A percentile compares a stretch with the other conserved stretches of the same genome.
These are phyloP conservation scores for Lagenorhynchus albirostris DNA, from an alignment of 2,113 vertebrate species.

Conservation along the genomic window DNA sequence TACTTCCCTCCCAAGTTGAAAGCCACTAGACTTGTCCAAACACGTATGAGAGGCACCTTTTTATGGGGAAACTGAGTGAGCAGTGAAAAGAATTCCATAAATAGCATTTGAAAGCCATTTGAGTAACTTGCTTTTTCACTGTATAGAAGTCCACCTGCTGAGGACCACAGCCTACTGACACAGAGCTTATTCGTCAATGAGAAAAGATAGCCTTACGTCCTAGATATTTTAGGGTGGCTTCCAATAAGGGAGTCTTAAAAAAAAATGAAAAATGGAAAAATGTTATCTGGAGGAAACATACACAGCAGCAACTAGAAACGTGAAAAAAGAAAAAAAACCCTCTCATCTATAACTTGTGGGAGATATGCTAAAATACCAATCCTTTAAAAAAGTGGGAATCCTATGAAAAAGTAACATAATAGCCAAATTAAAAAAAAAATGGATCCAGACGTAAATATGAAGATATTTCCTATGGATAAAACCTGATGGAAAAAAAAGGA, in stretches of 20 bases:
- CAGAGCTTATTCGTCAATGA: background rate
- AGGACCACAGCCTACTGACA: background rate
- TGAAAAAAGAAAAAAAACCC: no score
- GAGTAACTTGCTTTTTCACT: background rate
- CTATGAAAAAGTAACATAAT: background rate
- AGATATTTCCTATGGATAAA: background rate
- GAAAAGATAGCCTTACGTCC: background rate
- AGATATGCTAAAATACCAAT: background rate
- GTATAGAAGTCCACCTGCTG: background rate
- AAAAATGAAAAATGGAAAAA: background rate
- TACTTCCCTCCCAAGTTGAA: background rate
- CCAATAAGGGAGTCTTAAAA: background rate
- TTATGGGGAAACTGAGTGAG: background rate
- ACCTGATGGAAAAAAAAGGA: background rate
- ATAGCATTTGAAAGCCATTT: background rate
- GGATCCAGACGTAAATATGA: background rate
- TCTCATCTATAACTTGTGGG: background rate
- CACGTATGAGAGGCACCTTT: rapidly evolving
- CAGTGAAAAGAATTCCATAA: background rate
- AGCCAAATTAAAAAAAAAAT: no score
- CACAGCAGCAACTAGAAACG: background rate
- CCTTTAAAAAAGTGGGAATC: background rate
- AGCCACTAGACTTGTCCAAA: background rate
- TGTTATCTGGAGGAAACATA: background rate
- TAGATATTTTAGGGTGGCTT: background rate